These are phyloP conservation scores for Hiodon tergisus DNA, from an alignment of 2,113 vertebrate genomes.

Conservation along the genomic window DNA sequence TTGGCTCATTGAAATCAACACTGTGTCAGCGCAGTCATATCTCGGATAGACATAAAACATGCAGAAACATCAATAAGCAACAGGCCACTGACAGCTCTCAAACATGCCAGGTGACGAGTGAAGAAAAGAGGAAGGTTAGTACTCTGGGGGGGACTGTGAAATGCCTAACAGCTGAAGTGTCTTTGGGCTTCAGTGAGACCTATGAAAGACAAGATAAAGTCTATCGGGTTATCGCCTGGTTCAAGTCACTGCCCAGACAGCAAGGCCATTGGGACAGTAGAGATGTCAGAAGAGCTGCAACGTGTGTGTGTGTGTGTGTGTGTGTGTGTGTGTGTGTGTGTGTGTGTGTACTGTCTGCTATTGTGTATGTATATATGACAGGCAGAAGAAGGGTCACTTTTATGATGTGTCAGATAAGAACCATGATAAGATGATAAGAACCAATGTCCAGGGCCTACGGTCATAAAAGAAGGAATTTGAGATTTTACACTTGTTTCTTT, in stretches of 20 bases:
- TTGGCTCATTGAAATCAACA: conserved; percentile 95
- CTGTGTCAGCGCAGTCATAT: conserved; percentile 93
- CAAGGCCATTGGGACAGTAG: conserved; percentile 69
- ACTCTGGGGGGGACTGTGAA: conserved; percentile 83
- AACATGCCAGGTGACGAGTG: conserved; percentile 79
- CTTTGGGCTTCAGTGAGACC: conserved; percentile 84
- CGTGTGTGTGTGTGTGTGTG: conserved; percentile 26
- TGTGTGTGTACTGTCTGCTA: conserved; percentile 27
- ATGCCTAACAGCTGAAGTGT: conserved; percentile 86
- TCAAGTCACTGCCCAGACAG: conserved; percentile 76
- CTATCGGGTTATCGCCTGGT: conserved; percentile 94
- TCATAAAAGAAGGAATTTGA: background rate
- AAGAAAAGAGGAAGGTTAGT: conserved; percentile 90
- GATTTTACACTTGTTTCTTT: too few species aligned
- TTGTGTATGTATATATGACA: background rate
- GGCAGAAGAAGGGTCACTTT: background rate
- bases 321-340: conserved; percentile 29
- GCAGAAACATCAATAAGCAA: conserved; percentile 99
- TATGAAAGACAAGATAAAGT: conserved; percentile 94
- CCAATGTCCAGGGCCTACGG: background rate
- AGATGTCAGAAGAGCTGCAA: conserved; percentile 10
- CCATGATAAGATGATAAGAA: background rate
- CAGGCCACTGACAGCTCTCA: conserved; percentile 95
- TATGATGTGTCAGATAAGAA: conserved; percentile 8
- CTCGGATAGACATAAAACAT: conserved; percentile 97